These are phyloP conservation scores for Pseudochaenichthys georgianus DNA, from an alignment of 2,797 vertebrate species.

Conservation along the genomic window DNA sequence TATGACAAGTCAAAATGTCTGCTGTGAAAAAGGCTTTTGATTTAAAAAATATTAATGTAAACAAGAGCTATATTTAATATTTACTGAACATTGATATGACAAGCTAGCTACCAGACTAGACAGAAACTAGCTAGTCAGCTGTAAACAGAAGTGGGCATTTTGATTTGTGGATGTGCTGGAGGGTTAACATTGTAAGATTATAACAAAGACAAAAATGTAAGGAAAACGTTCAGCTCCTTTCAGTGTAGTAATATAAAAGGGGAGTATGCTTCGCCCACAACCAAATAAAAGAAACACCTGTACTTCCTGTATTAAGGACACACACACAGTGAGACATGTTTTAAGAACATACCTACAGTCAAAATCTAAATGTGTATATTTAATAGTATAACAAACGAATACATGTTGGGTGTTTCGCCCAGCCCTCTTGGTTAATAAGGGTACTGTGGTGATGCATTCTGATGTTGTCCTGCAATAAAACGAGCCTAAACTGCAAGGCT, in stretches of 20 bases:
- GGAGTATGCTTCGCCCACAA: background rate
- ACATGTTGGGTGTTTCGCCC: background rate
- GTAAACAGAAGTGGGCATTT: background rate
- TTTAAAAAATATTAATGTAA: background rate
- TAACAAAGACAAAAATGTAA: constrained; percentile 1
- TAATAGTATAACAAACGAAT: background rate
- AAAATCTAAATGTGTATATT: constrained; percentile 8
- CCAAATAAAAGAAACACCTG: background rate
- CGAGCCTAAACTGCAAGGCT: background rate
- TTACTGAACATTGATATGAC: background rate
- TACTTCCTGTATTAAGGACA: constrained; percentile 5
- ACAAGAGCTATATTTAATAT: background rate
- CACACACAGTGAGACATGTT: background rate
- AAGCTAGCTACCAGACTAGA: constrained; percentile 1
- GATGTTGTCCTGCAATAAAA: constrained; percentile 1
- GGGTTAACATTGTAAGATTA: constrained; percentile 3
- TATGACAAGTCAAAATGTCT: background rate
- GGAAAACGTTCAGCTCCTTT: constrained; percentile 11
- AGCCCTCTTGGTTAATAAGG: constrained; percentile 2
- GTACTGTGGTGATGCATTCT: constrained; percentile 4
- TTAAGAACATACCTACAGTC: background rate
- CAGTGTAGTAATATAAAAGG: constrained; percentile 10
- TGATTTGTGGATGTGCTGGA: background rate
- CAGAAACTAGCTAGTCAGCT: background rate
- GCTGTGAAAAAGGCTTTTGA: background rate